Conservation (phyloP, 2,888 invertebrate species). For the Cephus pygmeus region DNA sequence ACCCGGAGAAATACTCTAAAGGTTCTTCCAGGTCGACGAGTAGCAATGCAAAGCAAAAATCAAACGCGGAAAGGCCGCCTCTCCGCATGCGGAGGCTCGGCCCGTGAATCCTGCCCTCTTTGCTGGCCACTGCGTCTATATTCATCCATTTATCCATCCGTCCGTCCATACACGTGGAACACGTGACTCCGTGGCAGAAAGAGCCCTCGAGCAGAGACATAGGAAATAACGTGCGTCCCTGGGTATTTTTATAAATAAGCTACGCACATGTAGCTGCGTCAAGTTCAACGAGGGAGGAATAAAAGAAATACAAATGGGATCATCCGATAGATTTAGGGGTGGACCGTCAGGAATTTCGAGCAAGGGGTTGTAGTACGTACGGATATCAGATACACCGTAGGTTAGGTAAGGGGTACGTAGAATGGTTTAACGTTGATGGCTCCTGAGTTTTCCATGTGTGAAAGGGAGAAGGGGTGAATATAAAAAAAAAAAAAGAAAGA, state of each 20-base stretch:
- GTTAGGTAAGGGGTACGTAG: too few species aligned
- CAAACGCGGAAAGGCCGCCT: conserved; percentile 43
- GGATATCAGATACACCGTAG: too few species aligned
- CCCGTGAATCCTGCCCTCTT: not conserved
- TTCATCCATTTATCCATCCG: not conserved
- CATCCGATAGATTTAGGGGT: conserved; percentile 4
- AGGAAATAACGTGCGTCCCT: too few species aligned
- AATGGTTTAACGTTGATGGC: too few species aligned
- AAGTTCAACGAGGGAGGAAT: not conserved
- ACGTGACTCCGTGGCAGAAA: too few species aligned
- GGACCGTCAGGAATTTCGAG: not conserved
- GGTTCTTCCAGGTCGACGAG: conserved; percentile 51
- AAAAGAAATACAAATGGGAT: conserved; percentile 11
- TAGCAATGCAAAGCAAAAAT: conserved; percentile 61
- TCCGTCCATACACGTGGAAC: not conserved
- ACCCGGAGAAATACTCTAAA: conserved; percentile 61
- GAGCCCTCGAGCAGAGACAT: too few species aligned
- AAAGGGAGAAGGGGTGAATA: too few species aligned
- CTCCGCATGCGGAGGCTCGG: too few species aligned
- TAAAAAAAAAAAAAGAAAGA: not conserved
- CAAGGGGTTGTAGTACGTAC: too few species aligned
- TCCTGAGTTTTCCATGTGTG: too few species aligned
- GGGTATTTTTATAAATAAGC: too few species aligned
- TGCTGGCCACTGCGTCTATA: not conserved
- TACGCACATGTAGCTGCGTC: too few species aligned